phyloP scores from a whole-genome alignment of 2,797 vertebrate species.

The Oryzias dopingdopingensis region DNA sequence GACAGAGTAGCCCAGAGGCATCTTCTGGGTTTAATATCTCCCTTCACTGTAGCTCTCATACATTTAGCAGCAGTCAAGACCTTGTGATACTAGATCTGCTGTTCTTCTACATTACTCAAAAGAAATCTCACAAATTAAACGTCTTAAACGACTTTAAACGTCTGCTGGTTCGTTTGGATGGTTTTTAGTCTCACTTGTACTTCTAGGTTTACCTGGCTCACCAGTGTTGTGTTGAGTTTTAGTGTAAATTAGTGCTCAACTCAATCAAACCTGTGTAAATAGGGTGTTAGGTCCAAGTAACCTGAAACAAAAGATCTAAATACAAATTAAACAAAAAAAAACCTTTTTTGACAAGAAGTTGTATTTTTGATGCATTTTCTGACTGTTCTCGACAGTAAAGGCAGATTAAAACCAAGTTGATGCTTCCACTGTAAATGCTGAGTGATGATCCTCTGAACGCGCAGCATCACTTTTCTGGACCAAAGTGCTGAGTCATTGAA shows the following conservation, averaged over 20 bases:
- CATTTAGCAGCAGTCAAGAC: conserved; percentile 56
- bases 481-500: too few relatives aligned
- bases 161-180: conserved; percentile 15
- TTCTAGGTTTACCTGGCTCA: conserved; percentile 3
- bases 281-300: background rate
- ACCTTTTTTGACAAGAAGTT: too few relatives aligned
- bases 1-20: conserved; percentile 9
- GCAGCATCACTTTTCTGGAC: background rate
- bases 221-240: conserved; percentile 11
- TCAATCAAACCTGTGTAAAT: conserved; percentile 14
- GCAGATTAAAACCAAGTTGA: too few relatives aligned
- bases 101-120: conserved; percentile 32
- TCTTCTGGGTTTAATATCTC: conserved; percentile 33
- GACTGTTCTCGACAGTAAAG: too few relatives aligned
- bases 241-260: conserved; percentile 30
- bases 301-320: background rate
- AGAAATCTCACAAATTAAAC: conserved; percentile 16
- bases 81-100: conserved; percentile 50
- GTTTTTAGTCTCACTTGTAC: conserved; percentile 23
- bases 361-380: too few relatives aligned
- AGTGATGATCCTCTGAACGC: too few relatives aligned
- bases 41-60: conserved; percentile 35
- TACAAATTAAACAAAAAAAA: too few relatives aligned
- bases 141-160: conserved; percentile 20
- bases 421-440: too few relatives aligned